Base-by-base conservation (phyloP, 2,888 invertebrate genomes). In the Bruchidius siliquastri region DNA sequence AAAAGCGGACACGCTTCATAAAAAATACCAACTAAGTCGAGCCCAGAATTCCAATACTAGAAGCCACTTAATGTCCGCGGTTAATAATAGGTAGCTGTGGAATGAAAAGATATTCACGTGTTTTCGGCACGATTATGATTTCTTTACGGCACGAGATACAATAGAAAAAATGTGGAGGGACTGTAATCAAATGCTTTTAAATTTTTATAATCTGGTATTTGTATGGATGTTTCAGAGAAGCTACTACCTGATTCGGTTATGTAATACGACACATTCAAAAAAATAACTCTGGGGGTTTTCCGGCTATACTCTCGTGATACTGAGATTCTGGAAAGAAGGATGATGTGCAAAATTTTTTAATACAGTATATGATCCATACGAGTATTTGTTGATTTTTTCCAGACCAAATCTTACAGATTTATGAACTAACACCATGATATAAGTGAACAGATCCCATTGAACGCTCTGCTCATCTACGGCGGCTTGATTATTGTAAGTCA, bases 1-100 rank as follows among this genome's bases (percentile, higher is more conserved):
- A 49, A 49, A 49, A 49, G 13, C 18, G 49, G 49, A 49, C 49
- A 49, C 49, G 18, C 49, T 49, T 49, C 49, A 49, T 49, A 49
- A 49, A 49, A 49, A 49, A 49, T 49, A 49, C 49, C 49, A 49
- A 8, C 26, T 26, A 26, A 13, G 49, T 49, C 49, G 49, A 1
- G 18, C 49, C 71, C 68, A 72, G 72, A 75, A 77, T 77, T 76
- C 77, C 77, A 77, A 77, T 76, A 77, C 77, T 77, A 74, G 77
- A 75, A 77, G 77, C 75, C 76, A 75, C 76, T 77, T 77, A 74
- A 76, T 76, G 74, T 74, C 73, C 69, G 71, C 72, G 73, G 49
- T 13, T 77, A 77, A 77, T 77, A 75, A 77, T 74, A 76, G 76
- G 76, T 74, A 72, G 73, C 32, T 67, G 68, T 66, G 72, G 69